A percentile compares a stretch with the other conserved stretches of the same genome.
Conservation (phyloP, 1,140 invertebrate species). For the Sinonovacula constricta region DNA sequence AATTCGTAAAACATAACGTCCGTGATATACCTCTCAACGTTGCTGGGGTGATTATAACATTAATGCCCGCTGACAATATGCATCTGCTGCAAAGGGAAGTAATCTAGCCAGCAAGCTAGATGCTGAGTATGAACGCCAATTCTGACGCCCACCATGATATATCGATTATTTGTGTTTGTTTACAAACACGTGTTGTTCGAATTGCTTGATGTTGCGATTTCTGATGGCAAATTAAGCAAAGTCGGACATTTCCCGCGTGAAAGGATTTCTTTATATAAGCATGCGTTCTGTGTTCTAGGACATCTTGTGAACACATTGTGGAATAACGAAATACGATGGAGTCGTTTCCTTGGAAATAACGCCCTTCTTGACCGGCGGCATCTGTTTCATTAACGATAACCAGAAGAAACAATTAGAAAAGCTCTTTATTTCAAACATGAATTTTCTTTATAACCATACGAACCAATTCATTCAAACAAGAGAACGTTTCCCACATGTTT, state of each 20-base stretch:
- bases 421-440: no score
- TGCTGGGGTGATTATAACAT: constrained; percentile 91
- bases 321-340: constrained; percentile 95
- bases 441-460: no score
- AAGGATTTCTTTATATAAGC: constrained; percentile 94
- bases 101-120: constrained; percentile 90
- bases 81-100: constrained; percentile 90
- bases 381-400: constrained; percentile 86
- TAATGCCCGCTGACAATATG: constrained; percentile 94
- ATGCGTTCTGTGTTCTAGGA: constrained; percentile 91
- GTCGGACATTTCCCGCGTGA: constrained; percentile 94
- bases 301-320: constrained; percentile 90
- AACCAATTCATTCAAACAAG: no score
- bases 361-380: constrained; percentile 90
- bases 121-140: constrained; percentile 93
- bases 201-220: constrained; percentile 82
- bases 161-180: constrained; percentile 85
- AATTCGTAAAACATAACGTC: constrained; percentile 96
- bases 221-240: constrained; percentile 86
- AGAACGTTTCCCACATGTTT: no score
- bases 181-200: constrained; percentile 90
- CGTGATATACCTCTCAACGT: constrained; percentile 89
- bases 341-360: constrained; percentile 98
- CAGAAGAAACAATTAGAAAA: no score
- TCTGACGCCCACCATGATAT: constrained; percentile 92